Conservation (phyloP, 1,140 invertebrate species). For the Cydia splendana region DNA sequence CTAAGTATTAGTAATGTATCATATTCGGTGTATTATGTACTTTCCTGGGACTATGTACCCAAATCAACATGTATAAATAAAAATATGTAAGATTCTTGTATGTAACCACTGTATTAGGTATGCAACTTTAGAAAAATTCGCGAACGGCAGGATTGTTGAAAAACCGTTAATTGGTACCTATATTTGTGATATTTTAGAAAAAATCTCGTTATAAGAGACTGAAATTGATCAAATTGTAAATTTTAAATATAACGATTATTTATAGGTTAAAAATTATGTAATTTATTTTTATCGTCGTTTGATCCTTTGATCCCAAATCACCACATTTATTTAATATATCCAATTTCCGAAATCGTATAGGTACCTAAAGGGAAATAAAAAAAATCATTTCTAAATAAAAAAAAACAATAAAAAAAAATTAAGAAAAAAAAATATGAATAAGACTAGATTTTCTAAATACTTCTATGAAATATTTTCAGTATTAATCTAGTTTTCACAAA, state of each 20-base stretch:
- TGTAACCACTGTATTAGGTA: too few relatives aligned
- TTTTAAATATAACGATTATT: background rate
- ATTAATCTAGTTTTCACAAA: background rate
- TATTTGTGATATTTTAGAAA: slow-evolving; percentile 6
- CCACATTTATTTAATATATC: background rate
- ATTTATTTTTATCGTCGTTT: background rate
- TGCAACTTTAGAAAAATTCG: background rate
- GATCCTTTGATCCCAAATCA: background rate
- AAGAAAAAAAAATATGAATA: background rate
- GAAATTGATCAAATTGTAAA: background rate
- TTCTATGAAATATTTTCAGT: slow-evolving; percentile 4
- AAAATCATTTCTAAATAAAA: too few relatives aligned
- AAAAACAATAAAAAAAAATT: too few relatives aligned
- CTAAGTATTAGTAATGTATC: too few relatives aligned
- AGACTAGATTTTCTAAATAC: slow-evolving; percentile 1
- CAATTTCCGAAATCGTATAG: too few relatives aligned
- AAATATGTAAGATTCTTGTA: too few relatives aligned
- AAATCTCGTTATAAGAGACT: slow-evolving; percentile 5
- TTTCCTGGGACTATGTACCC: too few relatives aligned
- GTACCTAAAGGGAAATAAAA: too few relatives aligned
- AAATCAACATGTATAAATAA: too few relatives aligned
- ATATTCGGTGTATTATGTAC: too few relatives aligned
- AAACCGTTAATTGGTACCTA: background rate
- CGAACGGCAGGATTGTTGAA: background rate
- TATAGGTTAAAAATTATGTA: too few relatives aligned